These are phyloP conservation scores for Anodontia alba DNA, from an alignment of 2,888 invertebrate genomes.

Conservation along the genomic window DNA sequence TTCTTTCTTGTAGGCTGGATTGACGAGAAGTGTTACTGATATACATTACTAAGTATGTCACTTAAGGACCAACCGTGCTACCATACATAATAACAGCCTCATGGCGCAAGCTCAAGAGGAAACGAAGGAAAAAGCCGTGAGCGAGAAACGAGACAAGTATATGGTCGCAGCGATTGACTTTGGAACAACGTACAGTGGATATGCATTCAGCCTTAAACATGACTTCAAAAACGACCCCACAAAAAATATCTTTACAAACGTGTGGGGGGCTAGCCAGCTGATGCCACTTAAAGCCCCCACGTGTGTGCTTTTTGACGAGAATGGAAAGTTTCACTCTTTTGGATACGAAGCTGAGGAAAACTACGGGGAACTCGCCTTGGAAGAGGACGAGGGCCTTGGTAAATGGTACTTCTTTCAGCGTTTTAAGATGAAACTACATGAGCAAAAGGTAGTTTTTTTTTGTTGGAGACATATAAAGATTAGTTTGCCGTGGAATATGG, in stretches of 20 bases:
- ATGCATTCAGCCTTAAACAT: background rate
- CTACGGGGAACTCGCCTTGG: slow-evolving; percentile 27
- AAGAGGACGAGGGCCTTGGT: slow-evolving; percentile 21
- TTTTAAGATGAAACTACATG: slow-evolving; percentile 48
- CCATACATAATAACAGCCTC: too few species aligned
- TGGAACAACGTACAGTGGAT: background rate
- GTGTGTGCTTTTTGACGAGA: too few species aligned
- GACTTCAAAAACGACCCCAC: background rate
- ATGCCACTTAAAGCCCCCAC: background rate
- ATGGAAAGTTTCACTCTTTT: slow-evolving; percentile 7
- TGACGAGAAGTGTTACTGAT: too few species aligned
- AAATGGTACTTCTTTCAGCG: slow-evolving; percentile 39
- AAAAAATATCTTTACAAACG: background rate
- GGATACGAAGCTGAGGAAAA: slow-evolving; percentile 44
- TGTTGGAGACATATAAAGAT: too few species aligned
- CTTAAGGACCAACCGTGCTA: too few species aligned
- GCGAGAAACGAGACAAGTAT: background rate
- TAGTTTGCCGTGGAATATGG: too few species aligned
- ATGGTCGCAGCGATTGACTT: background rate
- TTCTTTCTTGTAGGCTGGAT: too few species aligned
- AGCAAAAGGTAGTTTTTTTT: slow-evolving; percentile 2
- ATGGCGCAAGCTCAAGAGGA: background rate
- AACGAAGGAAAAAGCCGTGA: background rate
- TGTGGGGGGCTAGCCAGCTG: background rate
- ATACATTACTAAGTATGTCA: too few species aligned